Evolutionary conservation across 2,113 vertebrate genomes (phyloP).

Genomic region (Nycticorax nycticorax): DNA sequence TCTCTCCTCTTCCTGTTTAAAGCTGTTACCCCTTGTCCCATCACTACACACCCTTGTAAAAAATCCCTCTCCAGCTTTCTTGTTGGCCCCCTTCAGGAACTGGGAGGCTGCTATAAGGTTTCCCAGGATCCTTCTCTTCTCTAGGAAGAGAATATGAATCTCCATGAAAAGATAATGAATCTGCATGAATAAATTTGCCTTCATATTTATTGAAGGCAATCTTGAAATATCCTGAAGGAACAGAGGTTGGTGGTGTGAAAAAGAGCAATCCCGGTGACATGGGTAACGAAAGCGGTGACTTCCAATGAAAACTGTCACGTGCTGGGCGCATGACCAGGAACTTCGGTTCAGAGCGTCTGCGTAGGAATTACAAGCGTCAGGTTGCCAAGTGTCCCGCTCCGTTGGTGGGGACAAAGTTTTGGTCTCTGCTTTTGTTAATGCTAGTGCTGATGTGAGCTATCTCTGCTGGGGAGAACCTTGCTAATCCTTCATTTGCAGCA

Average conservation of each 20-base stretch:
- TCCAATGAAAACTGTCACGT: not conserved
- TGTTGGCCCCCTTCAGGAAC: too few species aligned
- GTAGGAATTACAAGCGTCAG: rapidly evolving
- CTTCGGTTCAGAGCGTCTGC: not conserved
- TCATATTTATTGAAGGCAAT: conserved; percentile 29
- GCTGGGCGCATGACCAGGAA: not conserved
- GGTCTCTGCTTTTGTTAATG: rapidly evolving
- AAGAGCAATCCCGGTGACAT: conserved; percentile 47
- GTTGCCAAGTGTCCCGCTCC: rapidly evolving
- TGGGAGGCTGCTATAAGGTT: too few species aligned
- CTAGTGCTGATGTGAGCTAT: rapidly evolving
- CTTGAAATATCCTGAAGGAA: conserved; percentile 12
- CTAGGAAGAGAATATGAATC: too few species aligned
- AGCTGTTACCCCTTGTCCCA: too few species aligned
- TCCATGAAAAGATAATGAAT: not conserved
- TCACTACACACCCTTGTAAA: too few species aligned
- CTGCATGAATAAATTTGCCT: conserved; percentile 47
- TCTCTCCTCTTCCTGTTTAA: too few species aligned
- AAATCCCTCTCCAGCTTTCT: too few species aligned
- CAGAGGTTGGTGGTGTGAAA: not conserved
- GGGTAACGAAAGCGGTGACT: not conserved
- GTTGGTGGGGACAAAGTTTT: rapidly evolving
- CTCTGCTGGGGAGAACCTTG: too few species aligned
- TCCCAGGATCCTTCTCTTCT: too few species aligned
- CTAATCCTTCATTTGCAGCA: rapidly evolving